Evolutionary conservation across 2,797 vertebrate genomes (phyloP).

Genomic region (Poliocrania exsul): DNA sequence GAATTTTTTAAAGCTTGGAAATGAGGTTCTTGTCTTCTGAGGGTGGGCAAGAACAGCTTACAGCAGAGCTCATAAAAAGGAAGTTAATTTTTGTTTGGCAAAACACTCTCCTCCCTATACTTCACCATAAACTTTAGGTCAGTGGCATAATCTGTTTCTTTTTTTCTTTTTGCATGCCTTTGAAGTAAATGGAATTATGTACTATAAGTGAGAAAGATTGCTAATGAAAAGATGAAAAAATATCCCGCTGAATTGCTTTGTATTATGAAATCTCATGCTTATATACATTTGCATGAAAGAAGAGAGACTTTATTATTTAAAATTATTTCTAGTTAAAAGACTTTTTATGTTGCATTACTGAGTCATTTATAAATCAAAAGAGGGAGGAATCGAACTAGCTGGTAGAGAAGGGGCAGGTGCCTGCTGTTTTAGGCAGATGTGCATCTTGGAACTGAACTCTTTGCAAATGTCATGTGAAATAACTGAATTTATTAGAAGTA

Average conservation of each 20-base stretch:
- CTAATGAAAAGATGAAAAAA: not conserved
- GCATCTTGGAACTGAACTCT: not conserved
- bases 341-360: not conserved
- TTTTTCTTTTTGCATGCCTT: not conserved
- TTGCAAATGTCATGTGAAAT: not conserved
- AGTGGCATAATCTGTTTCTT: not conserved
- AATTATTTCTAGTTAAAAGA: not conserved
- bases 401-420: not conserved
- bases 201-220: not conserved
- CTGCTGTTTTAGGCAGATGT: not conserved
- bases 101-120: not conserved
- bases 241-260: not conserved
- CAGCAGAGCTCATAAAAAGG: not conserved
- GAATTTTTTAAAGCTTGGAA: not conserved
- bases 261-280: not conserved
- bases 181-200: not conserved
- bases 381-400: not conserved
- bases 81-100: not conserved
- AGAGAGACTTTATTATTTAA: not conserved
- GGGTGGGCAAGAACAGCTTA: fast-evolving
- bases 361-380: not conserved
- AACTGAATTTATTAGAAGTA: not conserved
- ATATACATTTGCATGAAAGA: not conserved
- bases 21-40: not conserved
- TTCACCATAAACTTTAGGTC: not conserved